Evolutionary conservation across 2,888 invertebrate genomes (phyloP).

Genomic region (Slavum lentiscoides): DNA sequence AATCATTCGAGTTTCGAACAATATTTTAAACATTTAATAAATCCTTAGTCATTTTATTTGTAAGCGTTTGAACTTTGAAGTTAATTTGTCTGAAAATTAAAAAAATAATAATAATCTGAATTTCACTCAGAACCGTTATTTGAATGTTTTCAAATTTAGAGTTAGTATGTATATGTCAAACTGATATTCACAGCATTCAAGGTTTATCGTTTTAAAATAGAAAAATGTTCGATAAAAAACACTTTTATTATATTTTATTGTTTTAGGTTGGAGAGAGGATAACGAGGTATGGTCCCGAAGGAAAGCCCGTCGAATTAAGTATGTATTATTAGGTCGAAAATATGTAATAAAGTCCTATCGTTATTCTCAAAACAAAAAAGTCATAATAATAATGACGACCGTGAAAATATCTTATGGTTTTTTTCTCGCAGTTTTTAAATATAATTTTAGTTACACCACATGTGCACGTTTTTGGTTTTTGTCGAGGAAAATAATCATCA

Average conservation of each 20-base stretch:
- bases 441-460: background rate
- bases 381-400: background rate
- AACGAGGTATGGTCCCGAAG: background rate
- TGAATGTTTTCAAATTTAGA: too few species aligned
- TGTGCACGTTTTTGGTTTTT: background rate
- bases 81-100: too few species aligned
- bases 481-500: background rate
- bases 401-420: slow-evolving; percentile 11
- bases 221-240: background rate
- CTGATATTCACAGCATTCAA: too few species aligned
- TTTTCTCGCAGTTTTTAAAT: background rate
- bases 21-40: too few species aligned
- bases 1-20: too few species aligned
- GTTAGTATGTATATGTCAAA: too few species aligned
- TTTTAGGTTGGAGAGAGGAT: background rate
- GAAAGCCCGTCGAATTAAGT: background rate
- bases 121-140: too few species aligned
- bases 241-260: background rate
- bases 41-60: too few species aligned
- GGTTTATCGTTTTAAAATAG: too few species aligned
- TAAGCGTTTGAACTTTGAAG: too few species aligned
- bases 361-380: background rate
- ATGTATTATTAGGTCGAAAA: slow-evolving; percentile 6
- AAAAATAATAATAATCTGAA: too few species aligned
- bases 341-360: background rate